phyloP scores from a whole-genome alignment of 2,797 vertebrate species.

The Nannoperca obscura region DNA sequence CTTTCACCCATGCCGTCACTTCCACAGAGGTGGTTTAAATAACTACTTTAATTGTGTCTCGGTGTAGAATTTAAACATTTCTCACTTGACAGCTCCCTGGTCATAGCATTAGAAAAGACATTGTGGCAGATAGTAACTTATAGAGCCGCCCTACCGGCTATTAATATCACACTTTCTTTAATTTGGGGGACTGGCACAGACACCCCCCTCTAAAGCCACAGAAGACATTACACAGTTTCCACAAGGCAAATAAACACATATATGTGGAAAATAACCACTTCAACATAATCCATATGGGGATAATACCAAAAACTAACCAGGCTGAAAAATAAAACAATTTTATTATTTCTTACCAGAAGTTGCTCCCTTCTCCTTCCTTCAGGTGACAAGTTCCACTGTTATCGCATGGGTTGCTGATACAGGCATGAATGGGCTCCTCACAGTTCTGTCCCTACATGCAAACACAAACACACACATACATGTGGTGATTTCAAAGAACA shows the following conservation, averaged over 20 bases:
- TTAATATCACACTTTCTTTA: not conserved
- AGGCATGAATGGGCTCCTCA: slow-evolving; percentile 94
- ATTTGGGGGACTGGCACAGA: not conserved
- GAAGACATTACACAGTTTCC: not conserved
- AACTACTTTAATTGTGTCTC: not conserved
- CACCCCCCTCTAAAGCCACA: not conserved
- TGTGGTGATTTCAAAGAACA: slow-evolving; percentile 5
- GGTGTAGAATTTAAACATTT: not conserved
- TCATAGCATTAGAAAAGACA: not conserved
- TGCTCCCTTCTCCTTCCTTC: slow-evolving; percentile 94
- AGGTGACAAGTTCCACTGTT: slow-evolving; percentile 94
- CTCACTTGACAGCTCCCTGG: not conserved
- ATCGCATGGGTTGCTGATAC: slow-evolving; percentile 94
- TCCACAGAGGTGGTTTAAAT: not conserved
- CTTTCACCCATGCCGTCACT: not conserved
- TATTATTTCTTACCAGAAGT: slow-evolving; percentile 76
- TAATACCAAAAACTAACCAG: not conserved
- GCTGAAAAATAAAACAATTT: not conserved
- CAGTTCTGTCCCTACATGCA: slow-evolving; percentile 92
- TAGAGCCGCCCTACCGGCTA: not conserved
- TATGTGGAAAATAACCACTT: not conserved
- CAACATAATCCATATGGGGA: not conserved
- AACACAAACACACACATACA: slow-evolving; percentile 33
- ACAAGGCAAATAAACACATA: not conserved
- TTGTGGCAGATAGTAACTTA: not conserved